phyloP scores from a whole-genome alignment of 35 echinoderm and acorn worm species.

The Lytechinus variegatus region DNA sequence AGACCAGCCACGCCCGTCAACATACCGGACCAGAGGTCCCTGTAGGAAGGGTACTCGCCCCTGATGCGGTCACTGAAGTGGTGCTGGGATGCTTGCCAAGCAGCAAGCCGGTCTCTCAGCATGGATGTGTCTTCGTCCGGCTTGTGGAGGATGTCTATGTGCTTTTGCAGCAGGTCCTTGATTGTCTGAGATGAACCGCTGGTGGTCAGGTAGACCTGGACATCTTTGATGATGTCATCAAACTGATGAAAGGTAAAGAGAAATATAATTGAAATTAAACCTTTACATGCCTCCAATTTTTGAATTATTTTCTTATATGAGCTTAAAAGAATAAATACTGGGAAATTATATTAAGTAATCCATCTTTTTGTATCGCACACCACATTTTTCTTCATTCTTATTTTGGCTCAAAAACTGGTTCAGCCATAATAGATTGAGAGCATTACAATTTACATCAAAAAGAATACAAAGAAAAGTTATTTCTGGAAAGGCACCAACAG shows the following conservation, averaged over 20 bases:
- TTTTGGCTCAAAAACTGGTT: too few relatives aligned
- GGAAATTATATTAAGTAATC: too few relatives aligned
- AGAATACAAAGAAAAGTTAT: too few relatives aligned
- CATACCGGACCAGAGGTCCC: constrained; percentile 80
- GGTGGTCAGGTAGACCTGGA: constrained; percentile 77
- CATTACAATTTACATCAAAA: too few relatives aligned
- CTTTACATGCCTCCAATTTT: too few relatives aligned
- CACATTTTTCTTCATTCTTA: too few relatives aligned
- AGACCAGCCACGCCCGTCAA: constrained; percentile 49
- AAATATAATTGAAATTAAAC: neutral
- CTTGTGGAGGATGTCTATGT: constrained; percentile 29
- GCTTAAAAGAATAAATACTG: too few relatives aligned
- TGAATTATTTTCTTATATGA: too few relatives aligned
- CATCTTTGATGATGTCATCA: constrained; percentile 63
- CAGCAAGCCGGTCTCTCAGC: constrained; percentile 54
- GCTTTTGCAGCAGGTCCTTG: constrained; percentile 69
- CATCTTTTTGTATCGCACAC: too few relatives aligned
- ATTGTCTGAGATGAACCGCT: constrained; percentile 77
- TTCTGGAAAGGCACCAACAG: too few relatives aligned
- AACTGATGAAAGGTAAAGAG: constrained; percentile 34
- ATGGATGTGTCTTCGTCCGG: neutral
- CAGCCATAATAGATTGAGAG: too few relatives aligned
- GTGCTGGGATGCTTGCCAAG: constrained; percentile 75
- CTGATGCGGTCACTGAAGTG: constrained; percentile 81
- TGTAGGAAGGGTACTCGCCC: constrained; percentile 75